A percentile compares a stretch with the other conserved stretches of the same genome.
These are phyloP conservation scores for Eira barbara DNA, from an alignment of 2,113 vertebrate genomes.

Conservation along the genomic window DNA sequence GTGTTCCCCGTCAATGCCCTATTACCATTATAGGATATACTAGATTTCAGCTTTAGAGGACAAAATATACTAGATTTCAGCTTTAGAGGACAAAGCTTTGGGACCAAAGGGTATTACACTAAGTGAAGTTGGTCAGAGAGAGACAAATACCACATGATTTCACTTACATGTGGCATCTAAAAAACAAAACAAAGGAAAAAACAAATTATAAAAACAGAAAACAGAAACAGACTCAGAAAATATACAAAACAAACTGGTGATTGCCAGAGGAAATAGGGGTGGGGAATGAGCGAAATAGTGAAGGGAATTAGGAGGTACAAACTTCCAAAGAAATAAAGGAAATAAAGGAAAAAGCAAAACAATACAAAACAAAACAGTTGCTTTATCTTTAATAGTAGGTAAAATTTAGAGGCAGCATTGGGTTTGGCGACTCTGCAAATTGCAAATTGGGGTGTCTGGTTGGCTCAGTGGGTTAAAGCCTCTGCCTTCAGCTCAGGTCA, in stretches of 20 bases:
- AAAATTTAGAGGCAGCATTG: neutral
- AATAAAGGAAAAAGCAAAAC: neutral
- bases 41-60: neutral
- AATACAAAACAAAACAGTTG: neutral
- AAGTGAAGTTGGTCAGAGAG: neutral
- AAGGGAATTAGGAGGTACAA: neutral
- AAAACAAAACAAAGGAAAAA: neutral
- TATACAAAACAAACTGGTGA: neutral
- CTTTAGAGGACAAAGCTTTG: neutral
- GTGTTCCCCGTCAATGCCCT: too few species aligned
- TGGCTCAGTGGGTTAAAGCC: too few species aligned
- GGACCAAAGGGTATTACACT: neutral
- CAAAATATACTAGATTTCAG: neutral
- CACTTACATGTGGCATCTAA: neutral
- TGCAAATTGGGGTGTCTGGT: too few species aligned
- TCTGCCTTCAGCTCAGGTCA: too few species aligned
- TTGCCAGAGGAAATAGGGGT: neutral
- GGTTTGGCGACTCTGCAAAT: neutral
- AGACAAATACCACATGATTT: neutral
- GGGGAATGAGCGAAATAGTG: neutral
- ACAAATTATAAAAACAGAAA: neutral
- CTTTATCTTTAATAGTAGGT: neutral
- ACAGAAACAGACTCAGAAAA: neutral
- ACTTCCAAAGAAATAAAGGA: neutral
- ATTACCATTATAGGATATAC: neutral